Percentiles rank a stretch among this genome's conserved stretches.
phyloP scores from a whole-genome alignment of 2,797 vertebrate species.

The Protonibea diacanthus region DNA sequence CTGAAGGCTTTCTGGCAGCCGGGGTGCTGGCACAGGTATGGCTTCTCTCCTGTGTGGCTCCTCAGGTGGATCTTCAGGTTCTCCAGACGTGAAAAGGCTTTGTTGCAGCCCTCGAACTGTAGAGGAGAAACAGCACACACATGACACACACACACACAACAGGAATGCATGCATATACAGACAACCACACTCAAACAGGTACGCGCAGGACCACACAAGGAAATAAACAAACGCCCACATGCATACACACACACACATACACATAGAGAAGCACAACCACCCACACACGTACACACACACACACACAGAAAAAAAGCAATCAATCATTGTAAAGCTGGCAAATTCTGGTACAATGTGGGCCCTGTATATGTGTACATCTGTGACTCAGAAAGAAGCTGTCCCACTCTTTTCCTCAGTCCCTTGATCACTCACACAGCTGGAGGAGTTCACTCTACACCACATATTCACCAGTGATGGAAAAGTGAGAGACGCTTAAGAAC shows the following conservation, averaged over 20 bases:
- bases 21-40: slow-evolving; percentile 98
- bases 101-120: slow-evolving; percentile 96
- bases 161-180: slow-evolving; percentile 43
- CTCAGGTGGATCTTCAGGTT: slow-evolving; percentile 97
- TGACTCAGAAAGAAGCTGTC: slow-evolving; percentile 61
- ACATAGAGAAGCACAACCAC: slow-evolving; percentile 50
- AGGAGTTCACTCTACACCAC: slow-evolving; percentile 45
- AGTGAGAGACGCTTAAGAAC: slow-evolving; percentile 49
- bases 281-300: slow-evolving; percentile 10
- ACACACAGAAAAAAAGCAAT: slow-evolving; percentile 52
- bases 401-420: slow-evolving; percentile 52
- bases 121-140: slow-evolving; percentile 26
- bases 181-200: slow-evolving; percentile 38
- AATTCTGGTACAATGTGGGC: slow-evolving; percentile 72
- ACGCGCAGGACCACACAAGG: slow-evolving; percentile 50
- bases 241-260: slow-evolving; percentile 41
- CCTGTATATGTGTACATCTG: slow-evolving; percentile 69
- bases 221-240: slow-evolving; percentile 42
- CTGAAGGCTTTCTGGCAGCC: slow-evolving; percentile 99
- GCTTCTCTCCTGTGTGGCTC: slow-evolving; percentile 98
- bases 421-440: slow-evolving; percentile 75
- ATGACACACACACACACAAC: slow-evolving; percentile 55
- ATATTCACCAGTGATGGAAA: slow-evolving; percentile 67
- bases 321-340: slow-evolving; percentile 54
- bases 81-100: slow-evolving; percentile 95